phyloP scores from a whole-genome alignment of 2,113 vertebrate genomes.

The Ploceus nigricollis region DNA sequence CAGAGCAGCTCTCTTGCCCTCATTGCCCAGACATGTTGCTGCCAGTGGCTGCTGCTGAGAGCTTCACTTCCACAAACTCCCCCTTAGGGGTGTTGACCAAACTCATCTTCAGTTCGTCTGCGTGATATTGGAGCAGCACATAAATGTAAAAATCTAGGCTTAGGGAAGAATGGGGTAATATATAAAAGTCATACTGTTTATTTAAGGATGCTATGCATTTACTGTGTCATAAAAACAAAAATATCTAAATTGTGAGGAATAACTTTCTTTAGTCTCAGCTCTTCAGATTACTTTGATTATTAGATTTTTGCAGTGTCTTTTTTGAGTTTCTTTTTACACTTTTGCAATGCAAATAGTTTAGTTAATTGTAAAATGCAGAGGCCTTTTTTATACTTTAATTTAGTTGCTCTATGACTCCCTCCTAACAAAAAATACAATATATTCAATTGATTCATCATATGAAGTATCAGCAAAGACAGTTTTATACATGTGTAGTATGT shows the following conservation, averaged over 20 bases:
- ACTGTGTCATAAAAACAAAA: background rate
- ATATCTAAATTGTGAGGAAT: background rate
- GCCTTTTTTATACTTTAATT: background rate
- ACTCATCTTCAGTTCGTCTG: background rate
- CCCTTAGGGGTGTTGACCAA: accelerated
- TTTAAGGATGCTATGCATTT: background rate
- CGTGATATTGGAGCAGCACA: background rate
- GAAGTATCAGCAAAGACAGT: background rate
- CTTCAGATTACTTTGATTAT: background rate
- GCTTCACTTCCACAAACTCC: background rate
- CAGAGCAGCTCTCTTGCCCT: background rate
- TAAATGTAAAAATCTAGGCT: background rate
- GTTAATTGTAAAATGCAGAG: background rate
- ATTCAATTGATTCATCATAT: background rate
- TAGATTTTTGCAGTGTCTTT: background rate
- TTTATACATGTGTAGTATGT: background rate
- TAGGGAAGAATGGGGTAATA: background rate
- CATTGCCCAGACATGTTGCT: no score
- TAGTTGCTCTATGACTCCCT: background rate
- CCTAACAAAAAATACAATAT: background rate
- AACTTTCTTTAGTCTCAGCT: background rate
- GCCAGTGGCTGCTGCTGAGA: background rate
- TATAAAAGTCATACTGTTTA: background rate
- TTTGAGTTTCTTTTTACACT: background rate
- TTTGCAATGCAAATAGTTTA: background rate